These are phyloP conservation scores for Campopleginae sp. DNA, from an alignment of 2,888 invertebrate species.

Conservation along the genomic window DNA sequence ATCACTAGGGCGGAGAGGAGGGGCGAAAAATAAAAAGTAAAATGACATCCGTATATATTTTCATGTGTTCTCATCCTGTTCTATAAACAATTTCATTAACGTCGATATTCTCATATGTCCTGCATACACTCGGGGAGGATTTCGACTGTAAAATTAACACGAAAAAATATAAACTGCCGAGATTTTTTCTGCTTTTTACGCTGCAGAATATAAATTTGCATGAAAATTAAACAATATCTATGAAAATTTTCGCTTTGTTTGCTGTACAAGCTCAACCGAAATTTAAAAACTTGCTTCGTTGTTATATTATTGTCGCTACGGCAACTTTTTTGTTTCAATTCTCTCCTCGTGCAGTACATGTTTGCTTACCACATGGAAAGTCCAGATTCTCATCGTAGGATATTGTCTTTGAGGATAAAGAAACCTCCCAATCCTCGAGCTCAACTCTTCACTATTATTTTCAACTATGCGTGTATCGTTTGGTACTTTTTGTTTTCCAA, in stretches of 20 bases:
- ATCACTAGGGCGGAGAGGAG: neutral
- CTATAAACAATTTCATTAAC: neutral
- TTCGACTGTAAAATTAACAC: neutral
- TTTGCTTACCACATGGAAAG: neutral
- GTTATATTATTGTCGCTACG: too few species aligned
- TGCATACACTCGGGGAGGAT: neutral
- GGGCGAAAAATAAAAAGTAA: conserved; percentile 35
- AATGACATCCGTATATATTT: neutral
- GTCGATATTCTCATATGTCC: neutral
- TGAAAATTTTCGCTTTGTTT: neutral
- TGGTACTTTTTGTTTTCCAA: conserved; percentile 28
- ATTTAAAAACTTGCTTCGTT: neutral
- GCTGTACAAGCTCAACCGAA: neutral
- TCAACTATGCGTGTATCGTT: conserved; percentile 19
- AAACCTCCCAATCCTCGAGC: neutral
- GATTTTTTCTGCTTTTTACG: neutral
- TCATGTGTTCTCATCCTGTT: neutral
- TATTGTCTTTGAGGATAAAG: neutral
- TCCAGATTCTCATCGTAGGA: neutral
- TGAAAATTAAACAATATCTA: neutral
- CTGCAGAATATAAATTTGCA: neutral
- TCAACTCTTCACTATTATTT: conserved; percentile 25
- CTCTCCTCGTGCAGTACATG: neutral
- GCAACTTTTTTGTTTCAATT: neutral
- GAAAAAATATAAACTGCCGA: too few species aligned